Evolutionary conservation across 1,140 invertebrate genomes (phyloP).

Genomic region (Medauroidea extradentata): DNA sequence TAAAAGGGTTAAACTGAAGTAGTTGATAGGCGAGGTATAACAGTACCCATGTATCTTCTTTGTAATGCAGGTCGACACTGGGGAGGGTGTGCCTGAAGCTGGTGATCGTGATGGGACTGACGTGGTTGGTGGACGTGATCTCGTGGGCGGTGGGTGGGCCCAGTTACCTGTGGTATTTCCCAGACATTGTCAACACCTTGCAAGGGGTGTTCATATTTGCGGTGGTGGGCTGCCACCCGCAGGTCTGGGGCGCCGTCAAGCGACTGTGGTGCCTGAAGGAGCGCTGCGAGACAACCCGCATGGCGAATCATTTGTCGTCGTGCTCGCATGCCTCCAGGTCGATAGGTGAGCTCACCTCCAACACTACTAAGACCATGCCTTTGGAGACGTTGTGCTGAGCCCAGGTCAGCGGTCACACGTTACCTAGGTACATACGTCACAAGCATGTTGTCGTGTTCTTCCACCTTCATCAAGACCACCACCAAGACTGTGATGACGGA

Average conservation of each 20-base stretch:
- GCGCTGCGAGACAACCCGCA: constrained; percentile 52
- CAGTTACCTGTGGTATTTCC: constrained; percentile 68
- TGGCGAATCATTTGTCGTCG: constrained; percentile 52
- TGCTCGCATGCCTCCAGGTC: constrained; percentile 67
- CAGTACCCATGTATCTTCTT: too few species aligned
- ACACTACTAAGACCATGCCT: constrained; percentile 59
- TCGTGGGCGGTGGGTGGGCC: constrained; percentile 71
- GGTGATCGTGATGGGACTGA: constrained; percentile 80
- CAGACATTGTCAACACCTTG: constrained; percentile 73
- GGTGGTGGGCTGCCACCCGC: constrained; percentile 83
- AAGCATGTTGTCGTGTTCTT: too few species aligned
- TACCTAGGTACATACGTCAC: too few species aligned
- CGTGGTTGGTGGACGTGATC: constrained; percentile 77
- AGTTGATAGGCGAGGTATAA: too few species aligned
- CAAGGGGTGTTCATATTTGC: constrained; percentile 87
- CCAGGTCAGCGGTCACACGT: too few species aligned
- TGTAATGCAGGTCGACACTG: constrained; percentile 58
- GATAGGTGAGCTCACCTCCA: constrained; percentile 65
- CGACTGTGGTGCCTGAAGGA: constrained; percentile 56
- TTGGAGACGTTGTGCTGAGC: constrained; percentile 52
- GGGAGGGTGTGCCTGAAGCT: constrained; percentile 76
- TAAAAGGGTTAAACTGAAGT: too few species aligned
- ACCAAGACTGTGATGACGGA: too few species aligned
- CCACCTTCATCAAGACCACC: too few species aligned
- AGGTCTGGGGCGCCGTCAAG: constrained; percentile 64